A percentile compares a stretch with the other conserved stretches of the same genome.
These are phyloP conservation scores for Agonum fuliginosum DNA, from an alignment of 2,888 invertebrate species.

Conservation along the genomic window DNA sequence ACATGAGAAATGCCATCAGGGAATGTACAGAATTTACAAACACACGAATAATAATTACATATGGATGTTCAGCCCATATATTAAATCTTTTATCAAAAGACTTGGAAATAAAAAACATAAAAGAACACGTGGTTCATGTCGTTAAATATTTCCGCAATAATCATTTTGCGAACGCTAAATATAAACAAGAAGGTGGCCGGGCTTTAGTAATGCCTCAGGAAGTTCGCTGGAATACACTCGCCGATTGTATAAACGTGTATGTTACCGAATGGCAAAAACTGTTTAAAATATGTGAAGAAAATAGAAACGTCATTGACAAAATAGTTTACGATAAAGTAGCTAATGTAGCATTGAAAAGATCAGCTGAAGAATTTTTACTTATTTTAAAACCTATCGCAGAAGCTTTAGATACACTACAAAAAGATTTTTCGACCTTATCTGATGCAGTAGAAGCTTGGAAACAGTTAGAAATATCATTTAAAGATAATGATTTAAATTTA, in stretches of 20 bases:
- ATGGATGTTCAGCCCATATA: slow-evolving; percentile 30
- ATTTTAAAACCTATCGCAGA: slow-evolving; percentile 53
- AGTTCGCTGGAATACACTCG: too few relatives aligned
- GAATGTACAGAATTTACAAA: slow-evolving; percentile 2
- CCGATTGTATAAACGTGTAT: too few relatives aligned
- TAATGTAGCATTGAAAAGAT: slow-evolving; percentile 35
- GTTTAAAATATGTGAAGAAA: slow-evolving; percentile 32
- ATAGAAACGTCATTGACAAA: slow-evolving; percentile 45
- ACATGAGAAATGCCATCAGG: slow-evolving; percentile 12
- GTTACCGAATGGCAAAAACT: slow-evolving; percentile 55
- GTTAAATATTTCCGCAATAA: background rate
- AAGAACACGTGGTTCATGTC: background rate
- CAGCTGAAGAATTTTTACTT: slow-evolving; percentile 53
- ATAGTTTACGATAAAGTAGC: slow-evolving; percentile 32
- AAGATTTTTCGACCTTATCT: slow-evolving; percentile 3
- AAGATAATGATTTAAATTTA: background rate
- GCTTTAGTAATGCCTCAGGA: too few relatives aligned
- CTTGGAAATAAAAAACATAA: slow-evolving; percentile 1
- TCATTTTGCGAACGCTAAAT: slow-evolving; percentile 36
- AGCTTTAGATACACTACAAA: slow-evolving; percentile 1
- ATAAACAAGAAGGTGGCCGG: too few relatives aligned
- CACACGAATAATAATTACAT: slow-evolving; percentile 14
- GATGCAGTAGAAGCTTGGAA: background rate
- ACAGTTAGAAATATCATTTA: background rate
- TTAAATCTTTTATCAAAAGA: slow-evolving; percentile 24